Percentiles rank a stretch among this genome's conserved stretches.
Conservation (phyloP, 1,140 invertebrate genomes). For the Branchinecta lynchi region DNA sequence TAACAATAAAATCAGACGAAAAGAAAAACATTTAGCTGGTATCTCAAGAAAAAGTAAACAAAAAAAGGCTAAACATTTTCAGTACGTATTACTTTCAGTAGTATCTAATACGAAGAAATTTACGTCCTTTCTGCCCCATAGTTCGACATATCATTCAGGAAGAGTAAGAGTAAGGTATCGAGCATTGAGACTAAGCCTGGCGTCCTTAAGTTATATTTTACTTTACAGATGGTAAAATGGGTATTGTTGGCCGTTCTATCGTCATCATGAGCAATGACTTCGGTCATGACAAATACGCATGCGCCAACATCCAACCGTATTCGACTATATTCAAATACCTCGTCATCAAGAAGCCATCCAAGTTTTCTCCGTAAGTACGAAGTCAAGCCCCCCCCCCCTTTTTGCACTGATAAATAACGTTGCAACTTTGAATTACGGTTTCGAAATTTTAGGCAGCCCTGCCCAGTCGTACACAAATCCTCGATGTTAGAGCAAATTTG, state of each 20-base stretch:
- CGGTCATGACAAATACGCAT: conserved; percentile 55
- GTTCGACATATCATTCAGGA: no score
- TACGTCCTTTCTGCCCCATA: no score
- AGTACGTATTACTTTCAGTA: no score
- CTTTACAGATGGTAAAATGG: conserved; percentile 43
- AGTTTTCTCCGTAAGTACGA: conserved; percentile 64
- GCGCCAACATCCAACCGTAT: conserved; percentile 79
- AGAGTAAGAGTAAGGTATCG: no score
- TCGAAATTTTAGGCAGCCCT: conserved; percentile 14
- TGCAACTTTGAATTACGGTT: background rate
- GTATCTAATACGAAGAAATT: no score
- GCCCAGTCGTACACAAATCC: no score
- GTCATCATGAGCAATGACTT: conserved; percentile 63
- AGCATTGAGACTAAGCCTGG: no score
- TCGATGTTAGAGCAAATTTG: background rate
- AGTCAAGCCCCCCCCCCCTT: background rate
- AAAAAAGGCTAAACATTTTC: no score
- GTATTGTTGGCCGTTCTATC: conserved; percentile 66
- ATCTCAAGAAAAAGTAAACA: no score
- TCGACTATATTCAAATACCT: conserved; percentile 79
- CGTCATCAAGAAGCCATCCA: conserved; percentile 65
- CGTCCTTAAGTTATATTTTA: background rate
- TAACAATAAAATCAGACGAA: no score
- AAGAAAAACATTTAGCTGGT: no score
- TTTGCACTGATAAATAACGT: background rate